Base-by-base conservation (phyloP, 1,140 invertebrate genomes). In the Harlomillsia oculata region DNA sequence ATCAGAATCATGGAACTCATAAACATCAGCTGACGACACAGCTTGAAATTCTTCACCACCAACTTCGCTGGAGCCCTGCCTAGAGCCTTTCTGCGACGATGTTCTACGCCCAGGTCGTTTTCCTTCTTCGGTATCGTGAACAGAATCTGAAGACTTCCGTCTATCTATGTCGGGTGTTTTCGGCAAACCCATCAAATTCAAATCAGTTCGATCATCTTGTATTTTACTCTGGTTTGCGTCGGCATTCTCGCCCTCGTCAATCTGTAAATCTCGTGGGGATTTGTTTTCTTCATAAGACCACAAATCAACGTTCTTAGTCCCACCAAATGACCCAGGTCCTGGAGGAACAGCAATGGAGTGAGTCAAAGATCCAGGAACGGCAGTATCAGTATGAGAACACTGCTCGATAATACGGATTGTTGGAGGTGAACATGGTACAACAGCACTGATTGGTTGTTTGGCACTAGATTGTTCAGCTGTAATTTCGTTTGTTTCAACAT, bases 1-100 rank as follows among this genome's bases (percentile, higher is more conserved):
- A 36, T 67, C 66, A 8, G 63, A 66, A 55, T 68, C 67, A 54
- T 62, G 60, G 39, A 68, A 68, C 37, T 67, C 65, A 53, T 68
- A 68, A 23, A 68, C 50, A 52, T 68, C 66, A 25, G 46, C 53
- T 13, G 55, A 43, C 8, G 30, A 21, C 16, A n/a, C 43, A 29
- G 16, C 49, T 16, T 32, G 36, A 28, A 20, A 13, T 16, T 57
- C 53, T 16, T 34, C 45, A 39, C 26, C 30, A 5, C 18, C 13
- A 25, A 30, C 2, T 53, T 58, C 51, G 16, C 13, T 44, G 13
- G 58, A 55, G 28, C 43, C 30, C 44, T 59, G 30, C 20, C 46
- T 40, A 29, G 49, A 56, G 13, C 46, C 28, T 30, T 51, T 56
- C 18, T 34, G 43, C 1, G 45, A 48, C 3, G 45, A 44, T 8